These are phyloP conservation scores for Gadus macrocephalus DNA, from an alignment of 2,113 vertebrate genomes.

Conservation along the genomic window DNA sequence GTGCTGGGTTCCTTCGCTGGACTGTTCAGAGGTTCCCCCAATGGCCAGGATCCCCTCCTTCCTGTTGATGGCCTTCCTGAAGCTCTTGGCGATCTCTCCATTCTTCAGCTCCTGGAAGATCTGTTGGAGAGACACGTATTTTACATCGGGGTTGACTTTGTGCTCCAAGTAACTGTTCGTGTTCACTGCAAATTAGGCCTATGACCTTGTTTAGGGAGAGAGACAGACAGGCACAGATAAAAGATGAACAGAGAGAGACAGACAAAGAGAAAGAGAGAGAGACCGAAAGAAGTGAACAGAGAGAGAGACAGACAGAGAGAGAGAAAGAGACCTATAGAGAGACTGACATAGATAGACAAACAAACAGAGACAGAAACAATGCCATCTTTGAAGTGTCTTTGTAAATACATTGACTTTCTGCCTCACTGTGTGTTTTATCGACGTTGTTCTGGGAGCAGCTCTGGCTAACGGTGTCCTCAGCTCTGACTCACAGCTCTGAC, in stretches of 20 bases:
- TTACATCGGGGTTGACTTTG: too few species aligned
- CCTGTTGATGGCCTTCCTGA: constrained; percentile 90
- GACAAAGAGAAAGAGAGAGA: background rate
- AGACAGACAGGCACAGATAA: background rate
- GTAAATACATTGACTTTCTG: too few species aligned
- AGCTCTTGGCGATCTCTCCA: constrained; percentile 87
- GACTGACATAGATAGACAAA: constrained; percentile 1
- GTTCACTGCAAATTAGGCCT: too few species aligned
- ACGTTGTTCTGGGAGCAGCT: too few species aligned
- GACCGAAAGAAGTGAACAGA: background rate
- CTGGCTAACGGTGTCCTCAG: too few species aligned
- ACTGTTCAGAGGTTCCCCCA: constrained; percentile 87
- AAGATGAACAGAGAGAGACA: background rate
- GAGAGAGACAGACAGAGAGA: background rate
- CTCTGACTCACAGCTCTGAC: too few species aligned
- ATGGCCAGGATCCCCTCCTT: constrained; percentile 96
- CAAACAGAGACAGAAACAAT: background rate
- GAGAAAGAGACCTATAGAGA: too few species aligned
- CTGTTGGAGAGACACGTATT: constrained; percentile 54
- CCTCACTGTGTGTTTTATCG: too few species aligned
- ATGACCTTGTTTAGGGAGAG: too few species aligned
- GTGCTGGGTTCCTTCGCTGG: constrained; percentile 93
- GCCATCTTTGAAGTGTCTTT: too few species aligned
- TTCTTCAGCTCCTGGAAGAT: constrained; percentile 90
- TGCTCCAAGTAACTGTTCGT: too few species aligned